Evolutionary conservation across 2,888 invertebrate genomes (phyloP), one percentile per base, ranked within the genome.

Genomic region (Chrysolina americana): DNA sequence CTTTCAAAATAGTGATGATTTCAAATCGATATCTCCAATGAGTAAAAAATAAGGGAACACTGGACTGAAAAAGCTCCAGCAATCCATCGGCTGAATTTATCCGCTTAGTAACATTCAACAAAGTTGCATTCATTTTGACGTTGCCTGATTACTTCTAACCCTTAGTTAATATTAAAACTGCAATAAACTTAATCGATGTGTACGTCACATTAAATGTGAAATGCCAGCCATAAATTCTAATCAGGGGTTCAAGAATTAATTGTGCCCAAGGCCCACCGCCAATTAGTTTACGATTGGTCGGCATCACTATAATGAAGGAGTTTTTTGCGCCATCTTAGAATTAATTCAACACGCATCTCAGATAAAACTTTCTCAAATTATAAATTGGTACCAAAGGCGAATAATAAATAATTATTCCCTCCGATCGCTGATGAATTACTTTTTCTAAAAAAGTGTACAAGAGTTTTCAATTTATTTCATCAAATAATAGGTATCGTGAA

Each of bases 161-260:
- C 50, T 50, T 23, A 56, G 11, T 21, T 23, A n/a, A 23, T 2
- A 11, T 23, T 56, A 4, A 28, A 36, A 36, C 6, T 13, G 59
- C 10, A 10, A 9, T n/a, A 59, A 28, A 59, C 28, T 36, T 36
- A 17, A 59, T 19, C 10, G 53, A 23, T 21, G 44, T 82, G 81
- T 83, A 80, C 79, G 81, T 81, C 81, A 80, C 81, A 79, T 83
- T 81, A 70, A 74, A 76, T 74, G 66, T 68, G 64, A 68, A 75
- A 76, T 65, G 64, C 66, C 72, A 48, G 53, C 72, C 69, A 70
- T 76, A 76, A 76, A 76, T 76, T 48, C 74, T 76, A 76, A 76
- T 76, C 76, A 76, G 75, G 74, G 53, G 64, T 71, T 71, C 50
- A 63, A 71, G 66, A 71, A 76, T 69, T 59, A 47, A 71, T 68